Percentiles rank a stretch among this genome's conserved stretches.
phyloP scores from a whole-genome alignment of 2,113 vertebrate genomes.

The Narcine bancroftii region DNA sequence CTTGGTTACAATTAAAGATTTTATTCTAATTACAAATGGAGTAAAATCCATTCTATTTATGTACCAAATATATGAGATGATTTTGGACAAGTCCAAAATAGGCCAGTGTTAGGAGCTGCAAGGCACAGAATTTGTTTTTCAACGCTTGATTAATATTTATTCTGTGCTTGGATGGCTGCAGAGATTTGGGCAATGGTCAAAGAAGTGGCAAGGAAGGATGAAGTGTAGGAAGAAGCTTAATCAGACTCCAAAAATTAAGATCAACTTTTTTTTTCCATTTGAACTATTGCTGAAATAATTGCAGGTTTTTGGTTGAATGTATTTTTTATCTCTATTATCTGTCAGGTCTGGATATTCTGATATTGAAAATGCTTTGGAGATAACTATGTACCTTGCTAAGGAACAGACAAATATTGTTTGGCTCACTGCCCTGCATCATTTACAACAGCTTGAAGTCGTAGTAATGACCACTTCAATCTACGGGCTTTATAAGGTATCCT shows the following conservation, averaged over 20 bases:
- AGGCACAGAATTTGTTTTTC: background rate
- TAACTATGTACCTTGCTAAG: constrained; percentile 62
- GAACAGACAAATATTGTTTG: constrained; percentile 61
- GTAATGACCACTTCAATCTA: constrained; percentile 51
- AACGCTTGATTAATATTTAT: background rate
- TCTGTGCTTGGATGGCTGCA: background rate
- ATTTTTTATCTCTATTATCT: constrained; percentile 41
- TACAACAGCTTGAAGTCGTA: constrained; percentile 47
- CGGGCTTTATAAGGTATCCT: constrained; percentile 61
- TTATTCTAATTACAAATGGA: background rate
- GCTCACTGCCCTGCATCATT: constrained; percentile 49
- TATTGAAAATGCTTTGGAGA: constrained; percentile 57
- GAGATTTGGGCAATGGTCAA: background rate
- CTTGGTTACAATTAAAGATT: background rate
- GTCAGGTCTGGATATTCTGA: constrained; percentile 54
- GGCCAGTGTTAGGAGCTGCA: background rate
- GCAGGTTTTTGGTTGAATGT: background rate
- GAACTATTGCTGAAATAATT: background rate
- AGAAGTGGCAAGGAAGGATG: background rate
- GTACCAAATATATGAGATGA: background rate
- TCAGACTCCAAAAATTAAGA: background rate
- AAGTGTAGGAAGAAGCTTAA: background rate
- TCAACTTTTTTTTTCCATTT: background rate
- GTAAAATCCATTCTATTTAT: background rate
- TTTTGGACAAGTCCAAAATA: background rate